Percentiles rank a stretch among this genome's conserved stretches.
phyloP scores from a whole-genome alignment of 2,113 vertebrate genomes.

The Platichthys flesus region DNA sequence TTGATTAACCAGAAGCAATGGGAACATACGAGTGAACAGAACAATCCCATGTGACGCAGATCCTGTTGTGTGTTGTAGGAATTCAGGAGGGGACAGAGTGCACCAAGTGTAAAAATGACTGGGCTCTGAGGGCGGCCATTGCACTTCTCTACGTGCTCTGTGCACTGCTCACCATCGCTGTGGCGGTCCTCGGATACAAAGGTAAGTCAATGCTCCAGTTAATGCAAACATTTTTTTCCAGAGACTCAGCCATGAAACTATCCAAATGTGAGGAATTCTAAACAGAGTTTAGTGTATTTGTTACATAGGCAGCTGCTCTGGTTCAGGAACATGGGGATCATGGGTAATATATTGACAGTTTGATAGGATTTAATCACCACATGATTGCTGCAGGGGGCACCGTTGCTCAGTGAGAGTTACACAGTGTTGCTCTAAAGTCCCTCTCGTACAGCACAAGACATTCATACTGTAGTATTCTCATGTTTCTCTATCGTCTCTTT shows the following conservation, averaged over 20 bases:
- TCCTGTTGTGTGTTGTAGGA: conserved; percentile 85
- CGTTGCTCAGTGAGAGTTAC: too few relatives aligned
- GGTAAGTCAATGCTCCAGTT: conserved; percentile 78
- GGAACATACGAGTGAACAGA: not conserved
- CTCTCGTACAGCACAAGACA: not conserved
- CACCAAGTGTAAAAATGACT: conserved; percentile 98
- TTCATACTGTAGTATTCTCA: not conserved
- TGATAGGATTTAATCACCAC: too few relatives aligned
- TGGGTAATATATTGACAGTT: too few relatives aligned
- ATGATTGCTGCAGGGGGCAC: too few relatives aligned
- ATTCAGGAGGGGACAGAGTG: conserved; percentile 98
- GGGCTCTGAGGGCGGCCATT: conserved; percentile 94
- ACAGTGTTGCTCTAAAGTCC: too few relatives aligned
- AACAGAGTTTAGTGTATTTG: too few relatives aligned
- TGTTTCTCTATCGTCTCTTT: not conserved
- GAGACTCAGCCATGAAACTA: too few relatives aligned
- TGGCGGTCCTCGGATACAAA: conserved; percentile 97
- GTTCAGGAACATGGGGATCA: too few relatives aligned
- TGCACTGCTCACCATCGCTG: conserved; percentile 93
- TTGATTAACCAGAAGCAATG: conserved; percentile 10
- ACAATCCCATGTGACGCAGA: conserved; percentile 21
- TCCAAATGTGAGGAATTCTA: too few relatives aligned
- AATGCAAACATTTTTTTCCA: not conserved
- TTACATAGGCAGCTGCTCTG: too few relatives aligned
- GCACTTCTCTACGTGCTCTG: conserved; percentile 94